Evolutionary conservation across 2,797 vertebrate genomes (phyloP).

Genomic region (Caiman crocodilus): DNA sequence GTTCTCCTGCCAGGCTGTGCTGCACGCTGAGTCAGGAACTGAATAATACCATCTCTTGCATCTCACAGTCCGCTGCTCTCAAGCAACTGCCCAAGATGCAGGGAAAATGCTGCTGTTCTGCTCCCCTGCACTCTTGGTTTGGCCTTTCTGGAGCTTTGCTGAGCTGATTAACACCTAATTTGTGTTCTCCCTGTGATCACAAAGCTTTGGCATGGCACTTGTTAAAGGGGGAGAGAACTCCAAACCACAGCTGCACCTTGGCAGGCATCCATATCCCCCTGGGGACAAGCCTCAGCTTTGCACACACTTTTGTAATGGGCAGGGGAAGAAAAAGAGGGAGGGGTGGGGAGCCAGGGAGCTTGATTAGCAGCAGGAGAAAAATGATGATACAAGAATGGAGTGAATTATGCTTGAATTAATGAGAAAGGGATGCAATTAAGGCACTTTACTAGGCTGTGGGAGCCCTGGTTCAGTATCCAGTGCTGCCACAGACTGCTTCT

Average conservation of each 20-base stretch:
- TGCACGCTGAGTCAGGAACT: background rate
- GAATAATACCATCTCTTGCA: background rate
- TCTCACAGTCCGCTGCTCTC: background rate
- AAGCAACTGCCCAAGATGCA: background rate
- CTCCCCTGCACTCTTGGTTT: background rate
- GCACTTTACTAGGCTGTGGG: background rate
- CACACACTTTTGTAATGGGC: background rate
- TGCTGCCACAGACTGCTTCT: background rate
- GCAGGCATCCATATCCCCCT: fast-evolving
- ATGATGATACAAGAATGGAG: background rate
- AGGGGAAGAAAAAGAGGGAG: background rate
- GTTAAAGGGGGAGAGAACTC: background rate
- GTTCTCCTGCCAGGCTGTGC: background rate
- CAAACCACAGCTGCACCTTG: background rate
- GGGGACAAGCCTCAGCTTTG: background rate
- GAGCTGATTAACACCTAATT: background rate
- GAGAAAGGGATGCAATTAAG: background rate
- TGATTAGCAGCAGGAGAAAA: background rate
- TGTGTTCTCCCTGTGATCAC: background rate
- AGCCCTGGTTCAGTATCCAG: background rate
- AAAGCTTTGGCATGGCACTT: background rate
- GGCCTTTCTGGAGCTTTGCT: background rate
- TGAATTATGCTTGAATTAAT: background rate
- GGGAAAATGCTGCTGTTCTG: background rate
- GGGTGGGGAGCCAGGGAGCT: fast-evolving